Evolutionary conservation across 2,113 vertebrate genomes (phyloP).

Genomic region (Ceuthmochares aereus): DNA sequence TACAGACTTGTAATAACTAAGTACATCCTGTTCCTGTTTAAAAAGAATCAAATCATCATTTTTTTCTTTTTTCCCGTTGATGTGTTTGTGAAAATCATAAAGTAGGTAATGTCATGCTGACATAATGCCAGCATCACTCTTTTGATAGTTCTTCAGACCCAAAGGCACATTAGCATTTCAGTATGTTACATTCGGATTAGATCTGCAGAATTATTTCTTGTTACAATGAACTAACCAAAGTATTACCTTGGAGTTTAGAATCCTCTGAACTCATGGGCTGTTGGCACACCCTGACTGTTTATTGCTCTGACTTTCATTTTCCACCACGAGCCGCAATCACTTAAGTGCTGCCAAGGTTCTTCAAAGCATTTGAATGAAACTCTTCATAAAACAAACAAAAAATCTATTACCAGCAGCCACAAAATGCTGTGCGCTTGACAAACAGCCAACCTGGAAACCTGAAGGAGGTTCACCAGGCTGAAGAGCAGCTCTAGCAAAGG

Average conservation of each 20-base stretch:
- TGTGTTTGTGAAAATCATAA: neutral
- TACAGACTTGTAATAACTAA: conserved; percentile 25
- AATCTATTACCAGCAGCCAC: conserved; percentile 34
- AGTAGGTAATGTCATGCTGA: neutral
- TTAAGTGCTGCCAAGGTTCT: conserved; percentile 40
- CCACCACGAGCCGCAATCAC: neutral
- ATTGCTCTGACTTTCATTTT: conserved; percentile 8
- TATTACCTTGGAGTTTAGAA: neutral
- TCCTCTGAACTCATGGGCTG: neutral
- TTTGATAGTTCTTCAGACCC: conserved; percentile 19
- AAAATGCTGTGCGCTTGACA: neutral
- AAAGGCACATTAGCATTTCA: conserved; percentile 29
- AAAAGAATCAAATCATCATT: neutral
- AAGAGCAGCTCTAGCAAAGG: neutral
- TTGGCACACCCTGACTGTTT: neutral
- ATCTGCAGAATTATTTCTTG: conserved; percentile 19
- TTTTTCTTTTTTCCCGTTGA: neutral
- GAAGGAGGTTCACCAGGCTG: neutral
- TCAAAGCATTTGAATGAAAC: conserved; percentile 53
- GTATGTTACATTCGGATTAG: neutral
- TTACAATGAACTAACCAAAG: neutral
- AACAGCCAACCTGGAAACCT: neutral
- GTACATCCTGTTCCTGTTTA: neutral
- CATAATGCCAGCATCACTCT: neutral
- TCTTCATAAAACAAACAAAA: conserved; percentile 66